Base-by-base conservation (phyloP, 2,113 vertebrate species). In the Misgurnus mizolepis region DNA sequence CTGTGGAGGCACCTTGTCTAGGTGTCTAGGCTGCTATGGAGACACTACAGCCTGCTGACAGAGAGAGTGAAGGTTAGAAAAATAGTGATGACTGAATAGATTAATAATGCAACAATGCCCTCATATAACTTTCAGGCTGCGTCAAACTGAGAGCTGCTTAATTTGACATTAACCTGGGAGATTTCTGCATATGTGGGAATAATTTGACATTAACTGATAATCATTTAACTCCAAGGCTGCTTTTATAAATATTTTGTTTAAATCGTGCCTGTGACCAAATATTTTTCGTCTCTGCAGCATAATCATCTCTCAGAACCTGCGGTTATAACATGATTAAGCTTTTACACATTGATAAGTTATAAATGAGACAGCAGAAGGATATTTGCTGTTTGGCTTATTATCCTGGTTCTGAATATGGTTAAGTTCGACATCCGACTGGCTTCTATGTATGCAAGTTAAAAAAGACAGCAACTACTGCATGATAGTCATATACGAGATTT, bases 11-110 rank as follows among this genome's bases (percentile, higher is more conserved):
- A 88, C 91, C 0, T 89, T 98, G 74, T 97, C 94, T 0, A 95
- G 96, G 47, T 98, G 95, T 95, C 22, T 99, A 95, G 22, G 97
- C 88, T 98, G 85, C 92, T 98, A 66, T 98, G 97, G 96, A 98
- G 98, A 82, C 91, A 95, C 39, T 94, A 95, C 88, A 97, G 97
- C 85, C 96, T 96, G 0, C 88, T 96, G 86, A 94, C 94, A 0
- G 90, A 94, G 58, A 95, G 90, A 90, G 93, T 96, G 80, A 96
- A 98, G 95, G 96, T 97, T 79, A 81, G 80, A 45, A 10, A 45
- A 68, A 60, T 65, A 72, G 60, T 18, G 56, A 67, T 53, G 4
- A 14, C 17, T 74, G 75, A 53, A 66, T 64, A 76, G 17, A 75
- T 75, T 64, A 49, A 75, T 75, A 75, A 75, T 74, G 18, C 40